Evolutionary conservation across 2,888 invertebrate species (phyloP), one percentile per base, ranked within the genome.

Genomic region (Chymomyza procnemis): DNA sequence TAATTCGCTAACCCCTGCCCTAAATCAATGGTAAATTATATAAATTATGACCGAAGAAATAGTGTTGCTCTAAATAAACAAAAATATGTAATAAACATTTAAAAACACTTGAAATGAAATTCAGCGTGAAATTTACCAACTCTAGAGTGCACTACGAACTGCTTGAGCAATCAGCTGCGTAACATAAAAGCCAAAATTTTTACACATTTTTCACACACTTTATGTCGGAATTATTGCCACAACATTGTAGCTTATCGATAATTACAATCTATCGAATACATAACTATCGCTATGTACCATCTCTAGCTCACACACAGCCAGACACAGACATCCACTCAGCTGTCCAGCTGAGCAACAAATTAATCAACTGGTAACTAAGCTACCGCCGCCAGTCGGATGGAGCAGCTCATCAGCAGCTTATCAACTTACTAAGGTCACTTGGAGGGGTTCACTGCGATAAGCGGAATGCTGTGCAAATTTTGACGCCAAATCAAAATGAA

Each of bases 361-460:
- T 41, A 41, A 41, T 41, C 34, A 41, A 41, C 34, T 41, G 34
- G 34, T 41, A 41, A 41, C 34, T 41, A 12, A 41, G 34, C 34
- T 41, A 41, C 34, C 34, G 34, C 34, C 12, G 12, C 34, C 34
- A 12, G 34, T 41, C 12, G 34, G 34, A 41, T 41, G 34, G 34
- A 41, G 34, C 34, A 41, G 58, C 58, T 58, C 46, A 58, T 58
- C 58, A 58, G 21, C 21, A 41, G 46, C 58, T 58, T 58, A 58
- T 58, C 58, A 58, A 41, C 34, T 41, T 41, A 41, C 21, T 41
- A 9, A 41, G 71, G 61, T 61, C 62, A 54, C 50, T n/a, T 41
- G 52, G 54, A 41, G 54, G 34, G 34, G 69, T 55, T 73, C 69
- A 64, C 4, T 6, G n/a, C 57, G 70, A 74, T 74, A 67, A 70